Conservation (phyloP, 2,888 invertebrate species). For the Pammene aurita region DNA sequence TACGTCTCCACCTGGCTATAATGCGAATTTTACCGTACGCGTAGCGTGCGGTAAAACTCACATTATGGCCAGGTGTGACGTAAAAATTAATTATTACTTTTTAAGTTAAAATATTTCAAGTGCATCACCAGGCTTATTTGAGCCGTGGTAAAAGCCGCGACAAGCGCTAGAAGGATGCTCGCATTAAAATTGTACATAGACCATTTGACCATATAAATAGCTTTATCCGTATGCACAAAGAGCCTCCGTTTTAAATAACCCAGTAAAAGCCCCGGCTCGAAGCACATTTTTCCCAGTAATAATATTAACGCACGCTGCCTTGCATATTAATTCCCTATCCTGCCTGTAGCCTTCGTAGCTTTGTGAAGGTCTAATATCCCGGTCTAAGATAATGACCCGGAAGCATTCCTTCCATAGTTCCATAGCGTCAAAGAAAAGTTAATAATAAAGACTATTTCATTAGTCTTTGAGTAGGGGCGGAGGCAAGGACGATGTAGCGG, state of each 20-base stretch:
- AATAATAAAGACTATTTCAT: neutral
- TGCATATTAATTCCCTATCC: conserved; percentile 29
- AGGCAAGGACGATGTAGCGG: too few relatives aligned
- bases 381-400: conserved; percentile 31
- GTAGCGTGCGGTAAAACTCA: too few relatives aligned
- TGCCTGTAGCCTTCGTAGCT: conserved; percentile 35
- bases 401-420: conserved; percentile 29
- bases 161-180: too few relatives aligned
- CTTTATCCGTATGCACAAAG: neutral
- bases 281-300: conserved; percentile 22
- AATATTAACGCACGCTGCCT: conserved; percentile 32
- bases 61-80: too few relatives aligned
- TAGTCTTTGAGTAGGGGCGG: neutral
- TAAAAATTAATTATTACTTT: too few relatives aligned
- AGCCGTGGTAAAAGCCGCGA: too few relatives aligned
- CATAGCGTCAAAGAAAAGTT: neutral
- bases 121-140: too few relatives aligned
- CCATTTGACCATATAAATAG: too few relatives aligned
- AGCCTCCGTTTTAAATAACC: conserved; percentile 1
- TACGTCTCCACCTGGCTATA: too few relatives aligned
- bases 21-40: too few relatives aligned
- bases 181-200: neutral
- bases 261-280: neutral
- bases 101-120: too few relatives aligned
- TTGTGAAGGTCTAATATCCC: conserved; percentile 37